Evolutionary conservation across 1,140 invertebrate genomes (phyloP).

Genomic region (Eupeodes corollae): DNA sequence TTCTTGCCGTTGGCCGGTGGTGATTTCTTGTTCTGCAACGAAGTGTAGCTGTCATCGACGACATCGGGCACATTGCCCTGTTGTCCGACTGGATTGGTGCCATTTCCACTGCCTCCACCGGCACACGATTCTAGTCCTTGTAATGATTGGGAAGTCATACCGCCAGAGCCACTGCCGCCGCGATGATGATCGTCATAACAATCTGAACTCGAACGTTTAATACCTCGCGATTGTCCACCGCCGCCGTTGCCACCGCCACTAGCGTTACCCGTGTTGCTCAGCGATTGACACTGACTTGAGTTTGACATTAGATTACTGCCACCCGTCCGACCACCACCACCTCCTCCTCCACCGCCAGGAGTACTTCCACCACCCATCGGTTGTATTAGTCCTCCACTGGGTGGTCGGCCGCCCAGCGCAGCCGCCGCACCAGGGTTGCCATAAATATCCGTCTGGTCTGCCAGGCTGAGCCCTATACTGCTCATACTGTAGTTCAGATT

Average conservation of each 20-base stretch:
- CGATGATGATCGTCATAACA: conserved; percentile 63
- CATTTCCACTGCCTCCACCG: conserved; percentile 35
- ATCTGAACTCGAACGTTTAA: conserved; percentile 58
- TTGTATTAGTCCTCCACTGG: conserved; percentile 42
- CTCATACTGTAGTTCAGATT: conserved; percentile 69
- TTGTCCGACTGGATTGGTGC: conserved; percentile 40
- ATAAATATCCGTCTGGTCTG: conserved; percentile 66
- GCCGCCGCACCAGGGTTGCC: conserved; percentile 45
- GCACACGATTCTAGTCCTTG: conserved; percentile 43
- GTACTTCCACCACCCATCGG: conserved; percentile 40
- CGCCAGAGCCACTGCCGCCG: conserved; percentile 33
- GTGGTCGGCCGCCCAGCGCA: conserved; percentile 39
- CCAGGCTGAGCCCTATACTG: conserved; percentile 53
- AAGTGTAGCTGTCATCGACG: conserved; percentile 61
- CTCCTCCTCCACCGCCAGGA: conserved; percentile 38
- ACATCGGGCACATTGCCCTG: conserved; percentile 52
- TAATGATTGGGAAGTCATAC: conserved; percentile 40
- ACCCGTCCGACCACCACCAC: conserved; percentile 42
- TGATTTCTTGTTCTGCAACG: conserved; percentile 68
- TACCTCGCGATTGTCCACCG: conserved; percentile 41
- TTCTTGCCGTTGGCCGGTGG: conserved; percentile 92
- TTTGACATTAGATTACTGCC: conserved; percentile 37
- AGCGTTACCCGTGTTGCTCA: conserved; percentile 18
- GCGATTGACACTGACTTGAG: conserved; percentile 26
- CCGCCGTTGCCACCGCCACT: conserved; percentile 13